Percentiles rank a stretch among this genome's conserved stretches.
Conservation (phyloP, 2,113 vertebrate species). For the Paraplagusia blochii region DNA sequence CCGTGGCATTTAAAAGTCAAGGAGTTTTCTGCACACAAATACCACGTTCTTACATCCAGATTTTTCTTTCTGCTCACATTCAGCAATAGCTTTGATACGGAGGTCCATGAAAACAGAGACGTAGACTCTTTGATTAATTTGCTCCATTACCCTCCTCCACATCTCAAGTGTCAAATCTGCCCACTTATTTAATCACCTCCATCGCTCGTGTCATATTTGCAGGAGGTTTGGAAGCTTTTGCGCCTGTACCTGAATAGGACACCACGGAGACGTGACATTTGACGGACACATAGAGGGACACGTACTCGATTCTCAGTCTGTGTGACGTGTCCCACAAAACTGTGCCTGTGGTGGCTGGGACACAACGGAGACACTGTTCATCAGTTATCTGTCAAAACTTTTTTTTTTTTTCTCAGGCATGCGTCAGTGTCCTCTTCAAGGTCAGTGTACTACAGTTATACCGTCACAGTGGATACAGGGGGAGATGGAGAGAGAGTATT, state of each 20-base stretch:
- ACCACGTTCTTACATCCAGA: too few species aligned
- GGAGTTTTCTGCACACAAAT: too few species aligned
- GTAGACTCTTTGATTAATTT: neutral
- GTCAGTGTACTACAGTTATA: slow-evolving; percentile 41
- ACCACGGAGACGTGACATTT: slow-evolving; percentile 25
- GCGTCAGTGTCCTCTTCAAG: slow-evolving; percentile 42
- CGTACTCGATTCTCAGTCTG: slow-evolving; percentile 17
- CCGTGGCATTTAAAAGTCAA: too few species aligned
- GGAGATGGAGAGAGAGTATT: too few species aligned
- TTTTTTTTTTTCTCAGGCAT: slow-evolving; percentile 5
- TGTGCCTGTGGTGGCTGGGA: slow-evolving; percentile 28
- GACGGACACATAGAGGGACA: slow-evolving; percentile 26
- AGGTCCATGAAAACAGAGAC: too few species aligned
- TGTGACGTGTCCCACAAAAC: slow-evolving; percentile 34
- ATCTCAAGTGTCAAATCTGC: neutral
- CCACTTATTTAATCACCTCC: neutral
- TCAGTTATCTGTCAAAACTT: slow-evolving; percentile 53
- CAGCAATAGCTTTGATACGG: too few species aligned
- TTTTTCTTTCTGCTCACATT: too few species aligned
- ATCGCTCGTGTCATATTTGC: neutral
- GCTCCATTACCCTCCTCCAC: neutral
- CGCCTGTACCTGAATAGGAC: neutral
- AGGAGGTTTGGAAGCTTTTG: neutral
- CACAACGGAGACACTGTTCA: slow-evolving; percentile 36
- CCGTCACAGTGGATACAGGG: slow-evolving; percentile 16